phyloP scores from a whole-genome alignment of 2,113 vertebrate genomes.

The Hippocampus mohnikei region DNA sequence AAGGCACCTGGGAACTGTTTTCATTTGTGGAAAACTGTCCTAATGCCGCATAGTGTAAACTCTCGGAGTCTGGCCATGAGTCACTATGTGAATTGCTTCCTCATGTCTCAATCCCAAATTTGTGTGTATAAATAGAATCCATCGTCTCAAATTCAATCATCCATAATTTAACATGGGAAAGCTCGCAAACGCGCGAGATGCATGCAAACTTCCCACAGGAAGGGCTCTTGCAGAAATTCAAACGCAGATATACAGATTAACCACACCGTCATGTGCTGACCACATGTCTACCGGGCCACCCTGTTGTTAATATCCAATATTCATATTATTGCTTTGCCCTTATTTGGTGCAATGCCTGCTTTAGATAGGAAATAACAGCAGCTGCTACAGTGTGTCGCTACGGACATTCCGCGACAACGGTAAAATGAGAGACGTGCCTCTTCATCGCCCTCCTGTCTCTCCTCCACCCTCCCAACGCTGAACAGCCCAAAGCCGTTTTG shows the following conservation, averaged over 20 bases:
- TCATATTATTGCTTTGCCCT: neutral
- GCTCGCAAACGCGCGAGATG: neutral
- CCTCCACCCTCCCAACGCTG: constrained; percentile 1
- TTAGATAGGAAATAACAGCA: neutral
- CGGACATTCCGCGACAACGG: constrained; percentile 12
- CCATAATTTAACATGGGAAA: neutral
- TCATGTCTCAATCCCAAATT: neutral
- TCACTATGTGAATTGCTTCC: neutral
- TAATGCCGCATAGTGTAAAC: too few species aligned
- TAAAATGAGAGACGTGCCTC: constrained; percentile 1
- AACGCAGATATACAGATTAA: neutral
- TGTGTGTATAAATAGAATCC: neutral
- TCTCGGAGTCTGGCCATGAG: neutral
- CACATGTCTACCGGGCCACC: too few species aligned
- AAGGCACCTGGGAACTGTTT: neutral
- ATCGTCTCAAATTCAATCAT: neutral
- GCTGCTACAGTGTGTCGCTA: constrained; percentile 17
- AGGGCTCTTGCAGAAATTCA: neutral
- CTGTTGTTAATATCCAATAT: neutral
- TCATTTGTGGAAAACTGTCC: neutral
- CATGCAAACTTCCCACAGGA: neutral
- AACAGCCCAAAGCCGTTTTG: neutral
- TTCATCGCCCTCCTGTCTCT: neutral
- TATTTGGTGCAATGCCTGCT: constrained; percentile 1
- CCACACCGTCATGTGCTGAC: neutral